Evolutionary conservation across 2,797 vertebrate genomes (phyloP), one percentile per base, ranked within the genome.

Genomic region (Brachymystax lenok): DNA sequence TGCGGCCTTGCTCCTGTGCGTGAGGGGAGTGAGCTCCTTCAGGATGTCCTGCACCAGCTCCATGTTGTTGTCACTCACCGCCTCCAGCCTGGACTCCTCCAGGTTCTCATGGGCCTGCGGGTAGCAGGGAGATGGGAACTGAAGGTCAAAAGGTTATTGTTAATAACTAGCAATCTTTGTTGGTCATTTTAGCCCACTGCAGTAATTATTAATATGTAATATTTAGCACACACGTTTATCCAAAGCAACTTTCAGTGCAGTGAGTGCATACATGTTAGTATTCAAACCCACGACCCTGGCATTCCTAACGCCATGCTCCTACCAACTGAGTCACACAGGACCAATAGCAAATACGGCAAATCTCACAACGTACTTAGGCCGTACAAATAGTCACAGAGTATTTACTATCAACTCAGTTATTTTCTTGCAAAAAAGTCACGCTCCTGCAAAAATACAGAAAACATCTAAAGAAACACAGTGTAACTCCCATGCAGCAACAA

Each of bases 11-110:
- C 95, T 96, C 70, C 85, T 90, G 67, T 94, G 82, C 0, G 90
- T 80, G 73, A 97, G 91, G 0, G 93, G 94, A 1, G 90, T 92
- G 61, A 99, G 95, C 88, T 99, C 98, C 14, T 94, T 92, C 30
- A 99, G 95, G 90, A 99, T 98, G 83, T 99, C 98, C 94, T 97
- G 96, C 79, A 98, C 95, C 91, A 98, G 92, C 90, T 97, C 97
- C 90, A 99, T 64, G 69, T 99, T 99, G 89, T 98, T 96, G 80
- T 96, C 97, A 5, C 97, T 87, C 79, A 99, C 98, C 73, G 97
- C 98, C 89, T 98, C 97, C 76, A 98, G 93, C 84, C 96, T 96
- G 0, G 94, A 95, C 88, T 98, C 97, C 88, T 98, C 98, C 82
- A 97, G 95, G 19, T 92, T 89, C 88, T 98, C 96, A 0, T 97